phyloP scores from a whole-genome alignment of 2,113 vertebrate genomes.

The Vulpes lagopus region DNA sequence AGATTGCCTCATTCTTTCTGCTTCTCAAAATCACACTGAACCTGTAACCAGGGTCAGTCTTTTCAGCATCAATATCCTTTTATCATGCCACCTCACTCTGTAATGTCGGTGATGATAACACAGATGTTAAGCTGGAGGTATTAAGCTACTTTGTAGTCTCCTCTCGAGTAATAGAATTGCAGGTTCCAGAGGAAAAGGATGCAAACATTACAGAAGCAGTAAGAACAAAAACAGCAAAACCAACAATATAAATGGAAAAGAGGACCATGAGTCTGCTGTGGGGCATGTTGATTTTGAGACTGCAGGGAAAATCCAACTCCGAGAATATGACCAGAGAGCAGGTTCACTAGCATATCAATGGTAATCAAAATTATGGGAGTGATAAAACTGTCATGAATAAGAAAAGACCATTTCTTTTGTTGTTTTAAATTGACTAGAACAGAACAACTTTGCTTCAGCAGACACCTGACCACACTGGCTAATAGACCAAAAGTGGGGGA shows the following conservation, averaged over 20 bases:
- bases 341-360: accelerated
- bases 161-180: neutral
- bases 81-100: neutral
- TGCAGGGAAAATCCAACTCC: neutral
- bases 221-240: neutral
- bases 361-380: neutral
- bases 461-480: neutral
- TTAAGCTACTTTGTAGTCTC: neutral
- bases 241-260: neutral
- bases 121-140: neutral
- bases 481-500: neutral
- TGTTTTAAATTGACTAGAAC: neutral
- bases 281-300: neutral
- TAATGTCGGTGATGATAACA: neutral
- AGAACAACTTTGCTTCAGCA: neutral
- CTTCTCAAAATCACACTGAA: neutral
- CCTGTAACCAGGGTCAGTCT: neutral
- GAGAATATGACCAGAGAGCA: neutral
- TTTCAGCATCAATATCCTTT: neutral
- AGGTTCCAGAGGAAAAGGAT: neutral
- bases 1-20: too few species aligned
- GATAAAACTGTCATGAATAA: neutral
- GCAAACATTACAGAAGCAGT: accelerated
- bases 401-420: neutral
- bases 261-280: accelerated